A percentile compares a stretch with the other conserved stretches of the same genome.
phyloP scores from a whole-genome alignment of 2,888 invertebrate genomes.

The Acleris emargana region DNA sequence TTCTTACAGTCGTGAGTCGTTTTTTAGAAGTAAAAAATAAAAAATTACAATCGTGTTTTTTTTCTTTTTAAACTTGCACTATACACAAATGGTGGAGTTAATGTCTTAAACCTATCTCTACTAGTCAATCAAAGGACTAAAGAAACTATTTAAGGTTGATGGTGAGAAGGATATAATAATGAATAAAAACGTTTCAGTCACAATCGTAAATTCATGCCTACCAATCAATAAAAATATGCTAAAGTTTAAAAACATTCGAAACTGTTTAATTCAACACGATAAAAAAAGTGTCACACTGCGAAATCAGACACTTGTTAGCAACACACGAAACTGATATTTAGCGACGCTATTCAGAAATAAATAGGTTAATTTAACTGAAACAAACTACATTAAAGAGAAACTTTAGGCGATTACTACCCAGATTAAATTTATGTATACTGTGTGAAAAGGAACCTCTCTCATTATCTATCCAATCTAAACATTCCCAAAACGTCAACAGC shows the following conservation, averaged over 20 bases:
- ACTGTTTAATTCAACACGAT: slow-evolving; percentile 10
- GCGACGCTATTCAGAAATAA: background rate
- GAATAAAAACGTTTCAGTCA: no score
- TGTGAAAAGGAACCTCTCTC: slow-evolving; percentile 53
- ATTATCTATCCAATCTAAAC: slow-evolving; percentile 59
- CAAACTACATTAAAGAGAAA: slow-evolving; percentile 11
- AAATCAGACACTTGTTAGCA: slow-evolving; percentile 16
- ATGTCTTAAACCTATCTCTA: no score
- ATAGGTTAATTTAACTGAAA: slow-evolving; percentile 1
- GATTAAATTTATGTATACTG: slow-evolving; percentile 48
- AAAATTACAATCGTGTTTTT: no score
- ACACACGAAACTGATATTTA: background rate
- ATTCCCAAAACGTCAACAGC: slow-evolving; percentile 42
- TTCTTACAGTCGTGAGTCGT: background rate
- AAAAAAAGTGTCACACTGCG: slow-evolving; percentile 8
- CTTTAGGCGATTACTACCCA: slow-evolving; percentile 39
- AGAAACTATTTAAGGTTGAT: no score
- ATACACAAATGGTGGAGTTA: no score
- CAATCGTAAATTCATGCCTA: background rate
- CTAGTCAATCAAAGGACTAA: no score
- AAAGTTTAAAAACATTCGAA: background rate
- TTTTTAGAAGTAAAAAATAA: no score
- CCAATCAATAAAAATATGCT: background rate
- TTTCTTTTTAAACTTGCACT: no score
- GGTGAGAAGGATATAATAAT: no score